These are phyloP conservation scores for Lagria hirta DNA, from an alignment of 2,888 invertebrate species.

Conservation along the genomic window DNA sequence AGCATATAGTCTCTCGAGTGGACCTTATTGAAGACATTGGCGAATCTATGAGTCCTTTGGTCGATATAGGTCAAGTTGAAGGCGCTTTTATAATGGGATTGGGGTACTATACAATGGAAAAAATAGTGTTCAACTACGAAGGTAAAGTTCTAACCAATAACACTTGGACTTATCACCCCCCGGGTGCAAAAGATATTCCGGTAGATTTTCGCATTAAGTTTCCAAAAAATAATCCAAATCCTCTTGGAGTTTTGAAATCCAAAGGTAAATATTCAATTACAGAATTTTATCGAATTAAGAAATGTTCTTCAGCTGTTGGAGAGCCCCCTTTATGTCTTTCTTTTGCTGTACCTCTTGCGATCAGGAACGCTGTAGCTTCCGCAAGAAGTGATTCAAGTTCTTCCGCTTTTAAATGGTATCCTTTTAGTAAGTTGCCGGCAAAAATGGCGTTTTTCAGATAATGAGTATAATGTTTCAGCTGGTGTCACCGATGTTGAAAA, in stretches of 20 bases:
- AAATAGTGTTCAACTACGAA: slow-evolving; percentile 62
- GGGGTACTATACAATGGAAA: slow-evolving; percentile 73
- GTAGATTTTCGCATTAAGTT: slow-evolving; percentile 73
- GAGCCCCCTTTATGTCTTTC: slow-evolving; percentile 59
- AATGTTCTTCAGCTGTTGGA: slow-evolving; percentile 57
- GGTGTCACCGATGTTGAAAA: not conserved
- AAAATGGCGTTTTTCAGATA: slow-evolving; percentile 1
- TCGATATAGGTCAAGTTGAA: slow-evolving; percentile 76
- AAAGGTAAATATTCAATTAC: slow-evolving; percentile 68
- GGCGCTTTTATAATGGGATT: slow-evolving; percentile 65
- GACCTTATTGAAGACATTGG: slow-evolving; percentile 76
- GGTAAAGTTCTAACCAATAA: slow-evolving; percentile 72
- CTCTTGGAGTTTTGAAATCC: slow-evolving; percentile 68
- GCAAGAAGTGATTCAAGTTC: slow-evolving; percentile 67
- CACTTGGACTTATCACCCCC: slow-evolving; percentile 81
- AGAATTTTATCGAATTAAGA: too few species aligned
- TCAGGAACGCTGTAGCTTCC: slow-evolving; percentile 68
- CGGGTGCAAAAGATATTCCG: slow-evolving; percentile 77
- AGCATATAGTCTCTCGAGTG: slow-evolving; percentile 67
- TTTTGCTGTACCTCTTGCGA: slow-evolving; percentile 59
- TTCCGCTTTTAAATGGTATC: slow-evolving; percentile 59
- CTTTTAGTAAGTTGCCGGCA: slow-evolving; percentile 58
- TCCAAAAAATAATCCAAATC: slow-evolving; percentile 65
- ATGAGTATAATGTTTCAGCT: not conserved
- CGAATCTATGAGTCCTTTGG: slow-evolving; percentile 69